These are phyloP conservation scores for Dipodomys spectabilis DNA, from an alignment of 2,113 vertebrate genomes.

Conservation along the genomic window DNA sequence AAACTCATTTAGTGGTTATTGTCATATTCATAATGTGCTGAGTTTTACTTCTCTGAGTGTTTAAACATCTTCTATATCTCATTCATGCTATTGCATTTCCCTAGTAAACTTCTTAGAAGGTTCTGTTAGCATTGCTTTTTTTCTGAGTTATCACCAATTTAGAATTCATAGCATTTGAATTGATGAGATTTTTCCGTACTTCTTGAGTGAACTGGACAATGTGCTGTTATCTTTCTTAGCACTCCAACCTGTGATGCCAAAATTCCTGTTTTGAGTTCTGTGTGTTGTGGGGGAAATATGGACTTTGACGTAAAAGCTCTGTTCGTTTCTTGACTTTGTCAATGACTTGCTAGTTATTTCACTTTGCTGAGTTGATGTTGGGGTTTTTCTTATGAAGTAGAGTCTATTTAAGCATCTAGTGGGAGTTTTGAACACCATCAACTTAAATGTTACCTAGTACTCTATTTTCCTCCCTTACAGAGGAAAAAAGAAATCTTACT, in stretches of 20 bases:
- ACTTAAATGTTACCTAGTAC: not conserved
- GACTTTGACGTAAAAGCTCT: slow-evolving; percentile 49
- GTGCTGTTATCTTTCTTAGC: not conserved
- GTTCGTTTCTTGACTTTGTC: slow-evolving; percentile 57
- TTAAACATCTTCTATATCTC: slow-evolving; percentile 10
- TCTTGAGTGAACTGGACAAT: slow-evolving; percentile 40
- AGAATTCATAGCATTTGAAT: not conserved
- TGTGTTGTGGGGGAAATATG: slow-evolving; percentile 26
- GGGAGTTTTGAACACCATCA: not conserved
- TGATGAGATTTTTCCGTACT: slow-evolving; percentile 73
- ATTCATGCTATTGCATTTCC: slow-evolving; percentile 37
- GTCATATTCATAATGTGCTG: slow-evolving; percentile 39
- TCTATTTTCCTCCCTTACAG: not conserved
- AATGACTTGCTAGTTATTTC: not conserved
- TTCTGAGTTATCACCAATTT: slow-evolving; percentile 6
- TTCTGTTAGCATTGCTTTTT: not conserved
- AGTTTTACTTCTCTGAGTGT: not conserved
- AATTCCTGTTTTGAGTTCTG: slow-evolving; percentile 29
- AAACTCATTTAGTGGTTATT: not conserved
- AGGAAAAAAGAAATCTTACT: not conserved
- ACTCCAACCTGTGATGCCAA: slow-evolving; percentile 6
- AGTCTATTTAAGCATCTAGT: not conserved
- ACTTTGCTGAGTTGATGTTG: not conserved
- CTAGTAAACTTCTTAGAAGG: slow-evolving; percentile 45
- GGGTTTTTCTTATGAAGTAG: slow-evolving; percentile 27